Evolutionary conservation across 2,113 vertebrate genomes (phyloP).

Genomic region (Archocentrus centrarchus): DNA sequence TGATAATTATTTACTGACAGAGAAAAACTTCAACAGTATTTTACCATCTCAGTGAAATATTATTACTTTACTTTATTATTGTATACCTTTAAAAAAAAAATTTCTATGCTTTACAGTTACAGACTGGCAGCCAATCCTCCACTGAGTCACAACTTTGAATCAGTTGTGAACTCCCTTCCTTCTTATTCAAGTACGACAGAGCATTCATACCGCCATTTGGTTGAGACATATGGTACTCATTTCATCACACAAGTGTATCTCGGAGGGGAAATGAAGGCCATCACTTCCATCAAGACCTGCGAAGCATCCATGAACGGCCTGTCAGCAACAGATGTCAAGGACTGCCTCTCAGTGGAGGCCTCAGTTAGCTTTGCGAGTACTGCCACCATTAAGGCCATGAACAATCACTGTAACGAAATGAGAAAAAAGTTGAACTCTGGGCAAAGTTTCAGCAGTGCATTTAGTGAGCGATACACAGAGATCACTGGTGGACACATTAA

Average conservation of each 20-base stretch:
- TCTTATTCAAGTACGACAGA: not conserved
- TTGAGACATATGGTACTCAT: not conserved
- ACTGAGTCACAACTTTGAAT: conserved; percentile 47
- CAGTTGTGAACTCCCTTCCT: conserved; percentile 37
- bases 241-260: no score
- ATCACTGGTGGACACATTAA: conserved; percentile 44
- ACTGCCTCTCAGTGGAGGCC: conserved; percentile 71
- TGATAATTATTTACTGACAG: not conserved
- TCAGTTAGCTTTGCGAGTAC: not conserved
- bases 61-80: not conserved
- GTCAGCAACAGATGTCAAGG: conserved; percentile 48
- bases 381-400: not conserved
- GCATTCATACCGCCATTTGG: not conserved
- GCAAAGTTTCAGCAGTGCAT: conserved; percentile 50
- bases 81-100: not conserved
- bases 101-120: conserved; percentile 55
- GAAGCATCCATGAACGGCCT: conserved; percentile 49
- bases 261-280: conserved; percentile 29
- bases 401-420: conserved; percentile 22
- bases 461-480: conserved; percentile 53
- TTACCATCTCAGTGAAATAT: not conserved
- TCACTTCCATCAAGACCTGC: conserved; percentile 67
- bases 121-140: conserved; percentile 39
- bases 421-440: not conserved
- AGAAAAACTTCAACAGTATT: not conserved